Percentiles rank a stretch among this genome's conserved stretches.
Evolutionary conservation across 2,113 vertebrate genomes (phyloP).

Genomic region (Brachyistius frenatus): DNA sequence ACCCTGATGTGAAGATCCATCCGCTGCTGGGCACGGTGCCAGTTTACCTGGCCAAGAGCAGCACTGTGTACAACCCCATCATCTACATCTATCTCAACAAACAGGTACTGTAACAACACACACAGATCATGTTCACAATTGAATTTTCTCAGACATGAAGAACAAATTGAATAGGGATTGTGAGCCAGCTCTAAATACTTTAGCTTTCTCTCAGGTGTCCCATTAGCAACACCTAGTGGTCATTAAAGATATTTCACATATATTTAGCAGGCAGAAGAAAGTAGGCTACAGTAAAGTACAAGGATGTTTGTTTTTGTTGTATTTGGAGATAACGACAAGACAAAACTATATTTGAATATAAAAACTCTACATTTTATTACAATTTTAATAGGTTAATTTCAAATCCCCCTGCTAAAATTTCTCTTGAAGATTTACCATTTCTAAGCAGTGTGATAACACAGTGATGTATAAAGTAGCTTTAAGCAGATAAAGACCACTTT

Average conservation of each 20-base stretch:
- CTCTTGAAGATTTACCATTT: neutral
- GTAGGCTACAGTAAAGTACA: neutral
- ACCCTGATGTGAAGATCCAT: constrained; percentile 68
- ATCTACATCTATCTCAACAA: constrained; percentile 84
- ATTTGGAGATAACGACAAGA: too few species aligned
- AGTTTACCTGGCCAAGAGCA: constrained; percentile 82
- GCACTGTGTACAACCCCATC: constrained; percentile 78
- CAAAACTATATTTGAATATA: too few species aligned
- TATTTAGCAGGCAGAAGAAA: neutral
- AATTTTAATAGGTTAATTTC: too few species aligned
- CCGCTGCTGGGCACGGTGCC: constrained; percentile 72
- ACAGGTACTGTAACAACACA: constrained; percentile 59
- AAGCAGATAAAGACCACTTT: neutral
- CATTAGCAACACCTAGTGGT: constrained; percentile 16
- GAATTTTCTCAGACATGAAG: too few species aligned
- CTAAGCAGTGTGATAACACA: neutral
- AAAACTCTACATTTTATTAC: too few species aligned
- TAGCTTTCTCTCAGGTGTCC: neutral
- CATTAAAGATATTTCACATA: neutral
- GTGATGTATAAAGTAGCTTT: neutral
- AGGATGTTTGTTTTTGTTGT: neutral
- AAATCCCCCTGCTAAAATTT: too few species aligned
- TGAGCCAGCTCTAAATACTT: neutral
- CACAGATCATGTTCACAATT: neutral
- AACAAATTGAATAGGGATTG: neutral